phyloP scores from a whole-genome alignment of 2,888 invertebrate genomes.

The Coenonympha arcania region DNA sequence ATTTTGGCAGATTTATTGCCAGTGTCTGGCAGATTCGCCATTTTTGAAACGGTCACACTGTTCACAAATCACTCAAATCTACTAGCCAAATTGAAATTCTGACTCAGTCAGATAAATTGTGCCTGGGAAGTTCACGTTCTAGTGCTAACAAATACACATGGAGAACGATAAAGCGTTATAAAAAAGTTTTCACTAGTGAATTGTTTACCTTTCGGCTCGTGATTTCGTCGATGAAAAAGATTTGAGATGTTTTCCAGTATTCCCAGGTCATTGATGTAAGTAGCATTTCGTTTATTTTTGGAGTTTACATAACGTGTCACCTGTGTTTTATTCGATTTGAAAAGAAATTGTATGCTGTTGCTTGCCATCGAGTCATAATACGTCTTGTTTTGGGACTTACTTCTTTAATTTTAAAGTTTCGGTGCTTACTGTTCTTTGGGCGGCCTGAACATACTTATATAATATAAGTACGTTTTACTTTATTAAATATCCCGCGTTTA shows the following conservation, averaged over 20 bases:
- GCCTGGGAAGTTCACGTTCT: slow-evolving; percentile 22
- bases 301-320: slow-evolving; percentile 72
- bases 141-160: slow-evolving; percentile 28
- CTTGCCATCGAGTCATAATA: not conserved
- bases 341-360: slow-evolving; percentile 37
- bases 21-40: no score
- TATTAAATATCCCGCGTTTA: not conserved
- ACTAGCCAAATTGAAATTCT: not conserved
- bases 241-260: slow-evolving; percentile 67
- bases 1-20: no score
- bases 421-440: not conserved
- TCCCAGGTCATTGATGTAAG: slow-evolving; percentile 66
- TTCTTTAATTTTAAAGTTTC: not conserved
- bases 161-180: slow-evolving; percentile 54
- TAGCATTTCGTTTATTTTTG: slow-evolving; percentile 61
- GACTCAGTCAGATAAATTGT: slow-evolving; percentile 20
- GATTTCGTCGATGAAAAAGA: slow-evolving; percentile 50
- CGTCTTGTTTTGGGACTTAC: not conserved
- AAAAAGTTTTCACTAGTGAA: slow-evolving; percentile 37
- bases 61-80: no score
- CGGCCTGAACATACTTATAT: not conserved
- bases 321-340: slow-evolving; percentile 55
- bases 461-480: not conserved
- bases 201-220: slow-evolving; percentile 33
- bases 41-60: not conserved